These are phyloP conservation scores for Tenthredo scrophulariae DNA, from an alignment of 2,888 invertebrate genomes.

Conservation along the genomic window DNA sequence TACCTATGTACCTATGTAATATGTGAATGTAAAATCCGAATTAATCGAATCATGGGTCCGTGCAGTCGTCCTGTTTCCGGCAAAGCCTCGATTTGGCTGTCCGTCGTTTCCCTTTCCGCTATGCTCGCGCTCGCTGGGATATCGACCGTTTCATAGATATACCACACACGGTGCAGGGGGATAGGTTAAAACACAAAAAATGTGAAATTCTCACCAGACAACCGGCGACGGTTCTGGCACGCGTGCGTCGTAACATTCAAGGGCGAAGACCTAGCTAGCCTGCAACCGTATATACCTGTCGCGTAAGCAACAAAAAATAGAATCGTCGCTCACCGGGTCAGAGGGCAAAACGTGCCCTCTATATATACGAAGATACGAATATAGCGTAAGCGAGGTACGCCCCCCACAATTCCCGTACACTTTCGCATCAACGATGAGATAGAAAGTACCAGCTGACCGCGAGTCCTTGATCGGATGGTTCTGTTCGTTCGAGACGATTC, in stretches of 20 bases:
- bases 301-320: background rate
- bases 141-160: constrained; percentile 22
- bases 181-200: background rate
- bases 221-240: background rate
- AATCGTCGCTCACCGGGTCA: constrained; percentile 12
- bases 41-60: background rate
- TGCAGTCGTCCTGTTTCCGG: constrained; percentile 24
- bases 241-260: constrained; percentile 25
- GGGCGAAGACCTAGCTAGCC: background rate
- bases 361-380: background rate
- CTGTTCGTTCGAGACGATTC: background rate
- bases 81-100: background rate
- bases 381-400: background rate
- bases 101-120: constrained; percentile 7
- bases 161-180: background rate
- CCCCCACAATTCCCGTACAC: background rate
- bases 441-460: constrained; percentile 25
- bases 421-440: background rate
- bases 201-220: background rate
- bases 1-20: background rate
- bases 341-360: background rate
- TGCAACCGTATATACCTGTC: background rate
- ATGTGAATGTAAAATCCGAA: background rate
- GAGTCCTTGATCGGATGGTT: constrained; percentile 11
- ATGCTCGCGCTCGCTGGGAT: background rate